Conservation (phyloP, 2,888 invertebrate species). For the Pelosia muscerda region DNA sequence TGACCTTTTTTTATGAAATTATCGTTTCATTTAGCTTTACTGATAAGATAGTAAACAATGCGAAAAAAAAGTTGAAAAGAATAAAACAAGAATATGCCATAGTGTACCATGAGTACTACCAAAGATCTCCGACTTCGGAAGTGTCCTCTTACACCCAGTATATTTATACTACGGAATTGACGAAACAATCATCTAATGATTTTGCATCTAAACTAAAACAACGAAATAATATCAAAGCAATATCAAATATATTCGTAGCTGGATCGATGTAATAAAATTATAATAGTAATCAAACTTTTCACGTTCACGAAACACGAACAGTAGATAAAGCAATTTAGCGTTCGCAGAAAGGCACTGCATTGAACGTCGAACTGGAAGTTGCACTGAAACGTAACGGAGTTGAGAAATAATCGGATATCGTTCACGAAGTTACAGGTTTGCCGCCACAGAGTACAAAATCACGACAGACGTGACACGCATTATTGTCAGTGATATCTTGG, state of each 20-base stretch:
- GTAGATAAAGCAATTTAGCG: conserved; percentile 57
- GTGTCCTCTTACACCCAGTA: too few species aligned
- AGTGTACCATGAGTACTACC: too few species aligned
- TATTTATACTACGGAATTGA: too few species aligned
- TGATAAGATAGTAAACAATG: too few species aligned
- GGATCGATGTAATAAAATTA: conserved; percentile 45
- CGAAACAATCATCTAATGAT: background rate
- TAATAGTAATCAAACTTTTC: conserved; percentile 54
- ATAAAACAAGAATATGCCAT: too few species aligned
- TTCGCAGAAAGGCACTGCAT: conserved; percentile 51
- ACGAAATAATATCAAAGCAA: conserved; percentile 37
- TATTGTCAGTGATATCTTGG: background rate
- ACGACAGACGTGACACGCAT: conserved; percentile 29
- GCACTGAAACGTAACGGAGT: conserved; percentile 46
- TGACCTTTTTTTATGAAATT: too few species aligned
- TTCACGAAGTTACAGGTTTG: conserved; percentile 46
- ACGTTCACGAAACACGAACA: conserved; percentile 48
- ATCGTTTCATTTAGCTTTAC: too few species aligned
- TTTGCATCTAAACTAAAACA: conserved; percentile 14
- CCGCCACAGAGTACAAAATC: conserved; percentile 37
- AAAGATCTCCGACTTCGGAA: too few species aligned
- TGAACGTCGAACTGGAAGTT: conserved; percentile 48
- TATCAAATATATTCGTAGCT: conserved; percentile 42
- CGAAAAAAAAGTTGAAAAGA: too few species aligned
- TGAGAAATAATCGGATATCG: conserved; percentile 60